Conservation (phyloP, 2,888 invertebrate genomes). For the Cephus rjabovi region DNA sequence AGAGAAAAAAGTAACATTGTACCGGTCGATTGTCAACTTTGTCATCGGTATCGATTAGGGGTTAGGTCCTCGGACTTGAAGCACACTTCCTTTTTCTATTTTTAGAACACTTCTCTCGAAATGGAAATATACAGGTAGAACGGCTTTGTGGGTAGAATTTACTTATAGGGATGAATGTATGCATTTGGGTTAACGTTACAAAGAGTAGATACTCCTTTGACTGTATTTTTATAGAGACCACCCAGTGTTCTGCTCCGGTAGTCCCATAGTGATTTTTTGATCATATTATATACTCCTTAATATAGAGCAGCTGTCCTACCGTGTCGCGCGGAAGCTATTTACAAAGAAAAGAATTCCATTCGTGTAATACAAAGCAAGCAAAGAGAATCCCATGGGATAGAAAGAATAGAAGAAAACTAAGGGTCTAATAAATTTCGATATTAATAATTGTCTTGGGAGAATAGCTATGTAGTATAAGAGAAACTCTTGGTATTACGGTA, state of each 20-base stretch:
- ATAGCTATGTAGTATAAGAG: not conserved
- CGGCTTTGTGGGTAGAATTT: not conserved
- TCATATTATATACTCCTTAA: not conserved
- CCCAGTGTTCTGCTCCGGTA: not conserved
- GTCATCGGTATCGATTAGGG: not conserved
- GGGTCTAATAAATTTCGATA: not conserved
- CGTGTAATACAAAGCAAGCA: not conserved
- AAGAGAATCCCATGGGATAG: not conserved
- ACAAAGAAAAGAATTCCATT: not conserved
- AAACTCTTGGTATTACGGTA: not conserved
- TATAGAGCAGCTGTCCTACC: not conserved
- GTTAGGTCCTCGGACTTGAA: not conserved
- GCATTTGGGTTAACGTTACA: not conserved
- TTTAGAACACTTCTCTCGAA: not conserved
- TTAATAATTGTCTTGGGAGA: not conserved
- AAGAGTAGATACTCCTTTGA: not conserved
- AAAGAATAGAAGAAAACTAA: not conserved
- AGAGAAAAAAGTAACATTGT: not conserved
- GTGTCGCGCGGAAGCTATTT: not conserved
- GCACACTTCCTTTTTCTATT: not conserved
- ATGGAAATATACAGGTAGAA: not conserved
- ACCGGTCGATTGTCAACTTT: not conserved
- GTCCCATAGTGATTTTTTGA: not conserved
- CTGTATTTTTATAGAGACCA: not conserved
- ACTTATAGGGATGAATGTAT: not conserved